A percentile compares a stretch with the other conserved stretches of the same genome.
Conservation (phyloP, 1,140 invertebrate genomes). For the Apis laboriosa region DNA sequence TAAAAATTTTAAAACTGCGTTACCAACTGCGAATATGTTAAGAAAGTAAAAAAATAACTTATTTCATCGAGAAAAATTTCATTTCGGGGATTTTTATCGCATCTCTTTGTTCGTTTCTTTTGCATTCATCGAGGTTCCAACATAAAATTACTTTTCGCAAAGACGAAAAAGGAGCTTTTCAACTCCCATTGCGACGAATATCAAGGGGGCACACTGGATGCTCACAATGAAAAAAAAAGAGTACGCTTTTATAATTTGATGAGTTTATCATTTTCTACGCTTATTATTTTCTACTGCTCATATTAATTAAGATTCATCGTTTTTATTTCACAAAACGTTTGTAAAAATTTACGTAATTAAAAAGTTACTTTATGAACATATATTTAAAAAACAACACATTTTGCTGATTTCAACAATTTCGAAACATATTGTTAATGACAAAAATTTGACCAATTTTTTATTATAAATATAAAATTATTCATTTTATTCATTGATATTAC, state of each 20-base stretch:
- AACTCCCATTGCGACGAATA: conserved; percentile 37
- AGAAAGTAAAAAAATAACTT: background rate
- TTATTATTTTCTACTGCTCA: background rate
- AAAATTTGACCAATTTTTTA: too few relatives aligned
- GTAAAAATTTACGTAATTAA: too few relatives aligned
- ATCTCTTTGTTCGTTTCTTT: background rate
- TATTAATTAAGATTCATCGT: conserved; percentile 30
- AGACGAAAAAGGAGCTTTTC: conserved; percentile 29
- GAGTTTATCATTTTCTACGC: background rate
- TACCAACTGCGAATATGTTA: too few relatives aligned
- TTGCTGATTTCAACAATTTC: too few relatives aligned
- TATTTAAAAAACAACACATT: too few relatives aligned
- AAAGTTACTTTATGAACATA: too few relatives aligned
- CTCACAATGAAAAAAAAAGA: background rate
- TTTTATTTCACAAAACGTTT: background rate
- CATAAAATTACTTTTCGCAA: background rate
- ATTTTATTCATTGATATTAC: too few relatives aligned
- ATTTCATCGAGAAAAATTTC: background rate
- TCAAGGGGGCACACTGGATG: background rate
- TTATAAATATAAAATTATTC: too few relatives aligned
- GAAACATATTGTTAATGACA: too few relatives aligned
- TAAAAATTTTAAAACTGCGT: too few relatives aligned
- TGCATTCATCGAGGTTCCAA: background rate
- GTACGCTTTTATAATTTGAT: conserved; percentile 7
- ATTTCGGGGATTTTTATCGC: background rate